These are phyloP conservation scores for Drosophila nr. perissopoda DNA, from an alignment of 2,888 invertebrate genomes.

Conservation along the genomic window DNA sequence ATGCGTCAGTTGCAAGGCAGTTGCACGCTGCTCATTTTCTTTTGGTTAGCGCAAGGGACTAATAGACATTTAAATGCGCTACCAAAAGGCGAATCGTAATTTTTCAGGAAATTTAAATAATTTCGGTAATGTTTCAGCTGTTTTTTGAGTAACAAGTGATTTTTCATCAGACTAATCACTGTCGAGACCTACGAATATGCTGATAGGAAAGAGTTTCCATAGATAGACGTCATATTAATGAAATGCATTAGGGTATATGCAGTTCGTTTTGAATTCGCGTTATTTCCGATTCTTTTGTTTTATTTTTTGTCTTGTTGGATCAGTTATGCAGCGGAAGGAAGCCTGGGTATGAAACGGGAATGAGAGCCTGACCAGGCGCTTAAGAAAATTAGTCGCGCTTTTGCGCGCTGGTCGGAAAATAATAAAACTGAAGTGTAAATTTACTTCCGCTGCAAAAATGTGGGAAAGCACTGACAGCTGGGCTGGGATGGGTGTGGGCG, in stretches of 20 bases:
- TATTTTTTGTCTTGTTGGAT: conserved; percentile 21
- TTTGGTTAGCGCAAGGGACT: conserved; percentile 40
- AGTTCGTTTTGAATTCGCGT: background rate
- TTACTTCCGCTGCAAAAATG: conserved; percentile 73
- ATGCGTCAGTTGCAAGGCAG: conserved; percentile 39
- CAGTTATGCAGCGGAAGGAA: conserved; percentile 41
- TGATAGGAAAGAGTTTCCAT: background rate
- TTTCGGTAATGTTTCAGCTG: background rate
- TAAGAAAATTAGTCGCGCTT: conserved; percentile 76
- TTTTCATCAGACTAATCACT: background rate
- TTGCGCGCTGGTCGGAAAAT: conserved; percentile 69
- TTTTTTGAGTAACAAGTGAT: background rate
- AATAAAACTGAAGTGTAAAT: conserved; percentile 78
- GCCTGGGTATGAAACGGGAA: conserved; percentile 27
- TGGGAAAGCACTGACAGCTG: conserved; percentile 61
- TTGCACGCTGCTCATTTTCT: conserved; percentile 38
- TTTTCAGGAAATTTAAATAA: background rate
- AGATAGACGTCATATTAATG: background rate
- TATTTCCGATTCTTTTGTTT: background rate
- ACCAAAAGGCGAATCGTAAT: background rate
- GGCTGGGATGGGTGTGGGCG: conserved; percentile 9
- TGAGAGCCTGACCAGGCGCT: conserved; percentile 35
- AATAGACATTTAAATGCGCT: background rate
- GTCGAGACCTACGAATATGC: too few relatives aligned
- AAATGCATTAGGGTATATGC: background rate